These are phyloP conservation scores for Misgurnus anguillicaudatus DNA, from an alignment of 2,113 vertebrate species.

Conservation along the genomic window DNA sequence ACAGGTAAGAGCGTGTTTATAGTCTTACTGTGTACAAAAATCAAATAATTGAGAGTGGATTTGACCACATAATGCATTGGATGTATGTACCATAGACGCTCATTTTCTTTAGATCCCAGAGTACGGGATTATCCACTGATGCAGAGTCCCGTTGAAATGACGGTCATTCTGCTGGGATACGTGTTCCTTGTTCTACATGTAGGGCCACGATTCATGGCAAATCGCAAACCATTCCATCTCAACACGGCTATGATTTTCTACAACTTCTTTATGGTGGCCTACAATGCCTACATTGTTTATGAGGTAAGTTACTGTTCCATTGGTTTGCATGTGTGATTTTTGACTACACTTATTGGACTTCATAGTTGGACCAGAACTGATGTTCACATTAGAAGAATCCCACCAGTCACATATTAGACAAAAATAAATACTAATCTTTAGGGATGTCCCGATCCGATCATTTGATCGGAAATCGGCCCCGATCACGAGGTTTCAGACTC, in stretches of 20 bases:
- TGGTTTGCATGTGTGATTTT: background rate
- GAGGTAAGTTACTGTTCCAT: conserved; percentile 79
- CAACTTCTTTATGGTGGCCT: conserved; percentile 88
- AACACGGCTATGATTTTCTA: conserved; percentile 90
- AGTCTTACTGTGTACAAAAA: too few relatives aligned
- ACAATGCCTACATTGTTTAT: conserved; percentile 91
- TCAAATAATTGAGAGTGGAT: too few relatives aligned
- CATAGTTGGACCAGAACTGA: background rate
- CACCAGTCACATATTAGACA: too few relatives aligned
- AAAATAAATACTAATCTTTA: too few relatives aligned
- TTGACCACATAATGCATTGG: too few relatives aligned
- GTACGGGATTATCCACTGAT: conserved; percentile 87
- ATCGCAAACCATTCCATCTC: conserved; percentile 88
- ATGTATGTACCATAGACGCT: too few relatives aligned
- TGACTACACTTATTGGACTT: background rate
- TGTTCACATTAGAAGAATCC: background rate
- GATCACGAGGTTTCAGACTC: too few relatives aligned
- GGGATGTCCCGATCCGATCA: too few relatives aligned
- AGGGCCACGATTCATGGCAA: conserved; percentile 91
- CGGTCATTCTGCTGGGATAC: conserved; percentile 83
- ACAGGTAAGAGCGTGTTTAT: conserved; percentile 83
- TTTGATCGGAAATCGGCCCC: too few relatives aligned
- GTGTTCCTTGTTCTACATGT: conserved; percentile 82
- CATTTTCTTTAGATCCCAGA: conserved; percentile 78
- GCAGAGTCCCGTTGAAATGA: conserved; percentile 83